Conservation (phyloP, 2,888 invertebrate genomes). For the Piscicola geometra region DNA sequence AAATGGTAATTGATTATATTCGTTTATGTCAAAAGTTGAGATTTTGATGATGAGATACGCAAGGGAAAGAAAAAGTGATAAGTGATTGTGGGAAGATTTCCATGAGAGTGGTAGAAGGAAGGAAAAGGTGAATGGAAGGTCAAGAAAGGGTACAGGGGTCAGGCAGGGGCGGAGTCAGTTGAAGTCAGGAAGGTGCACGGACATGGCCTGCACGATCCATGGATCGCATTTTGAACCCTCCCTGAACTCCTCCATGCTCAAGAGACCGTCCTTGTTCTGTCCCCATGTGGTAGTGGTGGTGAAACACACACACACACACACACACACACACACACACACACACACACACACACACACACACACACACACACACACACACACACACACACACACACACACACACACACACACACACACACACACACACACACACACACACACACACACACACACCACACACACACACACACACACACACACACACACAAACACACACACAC, state of each 20-base stretch:
- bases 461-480: too few relatives aligned
- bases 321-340: neutral
- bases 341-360: slow-evolving; percentile 4
- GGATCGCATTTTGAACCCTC: slow-evolving; percentile 59
- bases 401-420: slow-evolving; percentile 5
- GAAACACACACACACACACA: slow-evolving; percentile 1
- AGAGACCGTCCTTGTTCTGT: slow-evolving; percentile 58
- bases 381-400: neutral
- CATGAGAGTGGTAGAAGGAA: too few relatives aligned
- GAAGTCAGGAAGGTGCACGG: slow-evolving; percentile 48
- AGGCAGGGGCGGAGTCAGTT: too few relatives aligned
- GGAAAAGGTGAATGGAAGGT: too few relatives aligned
- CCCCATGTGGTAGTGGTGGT: neutral
- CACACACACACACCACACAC: too few relatives aligned
- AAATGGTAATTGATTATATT: too few relatives aligned
- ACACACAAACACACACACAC: too few relatives aligned
- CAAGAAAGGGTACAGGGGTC: too few relatives aligned
- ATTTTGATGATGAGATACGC: too few relatives aligned
- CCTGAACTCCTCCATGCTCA: slow-evolving; percentile 58
- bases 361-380: slow-evolving; percentile 7
- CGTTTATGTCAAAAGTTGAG: too few relatives aligned
- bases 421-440: neutral
- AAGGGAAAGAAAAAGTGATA: too few relatives aligned
- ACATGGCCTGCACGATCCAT: slow-evolving; percentile 59
- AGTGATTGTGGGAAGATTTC: too few relatives aligned